A percentile compares a stretch with the other conserved stretches of the same genome.
Evolutionary conservation across 1,140 invertebrate genomes (phyloP).

Genomic region (Calliphora vicina): DNA sequence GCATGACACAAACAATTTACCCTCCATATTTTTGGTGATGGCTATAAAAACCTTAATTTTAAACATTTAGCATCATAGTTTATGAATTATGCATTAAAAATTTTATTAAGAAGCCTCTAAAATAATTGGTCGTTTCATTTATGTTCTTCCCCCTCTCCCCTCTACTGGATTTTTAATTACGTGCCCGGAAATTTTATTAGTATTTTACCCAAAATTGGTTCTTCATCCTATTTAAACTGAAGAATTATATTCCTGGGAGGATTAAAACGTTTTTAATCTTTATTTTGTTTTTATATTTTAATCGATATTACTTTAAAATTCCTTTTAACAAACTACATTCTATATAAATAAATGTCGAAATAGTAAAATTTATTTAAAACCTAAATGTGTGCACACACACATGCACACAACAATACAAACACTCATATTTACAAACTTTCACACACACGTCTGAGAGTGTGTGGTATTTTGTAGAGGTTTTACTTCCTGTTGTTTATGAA

Average conservation of each 20-base stretch:
- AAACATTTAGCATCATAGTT: no score
- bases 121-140: neutral
- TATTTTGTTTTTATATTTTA: neutral
- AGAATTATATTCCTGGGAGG: neutral
- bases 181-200: neutral
- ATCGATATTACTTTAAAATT: neutral
- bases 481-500: neutral
- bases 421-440: neutral
- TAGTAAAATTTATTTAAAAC: neutral
- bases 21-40: no score
- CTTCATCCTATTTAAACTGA: neutral
- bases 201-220: neutral
- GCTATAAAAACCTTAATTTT: no score
- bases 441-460: neutral
- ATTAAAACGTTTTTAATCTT: neutral
- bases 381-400: neutral
- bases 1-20: no score
- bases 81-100: no score
- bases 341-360: neutral
- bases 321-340: neutral
- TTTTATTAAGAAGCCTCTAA: neutral
- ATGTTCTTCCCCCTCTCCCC: no score
- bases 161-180: neutral
- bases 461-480: conserved; percentile 1
- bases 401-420: no score